These are phyloP conservation scores for Grus americana DNA, from an alignment of 2,113 vertebrate genomes.

Conservation along the genomic window DNA sequence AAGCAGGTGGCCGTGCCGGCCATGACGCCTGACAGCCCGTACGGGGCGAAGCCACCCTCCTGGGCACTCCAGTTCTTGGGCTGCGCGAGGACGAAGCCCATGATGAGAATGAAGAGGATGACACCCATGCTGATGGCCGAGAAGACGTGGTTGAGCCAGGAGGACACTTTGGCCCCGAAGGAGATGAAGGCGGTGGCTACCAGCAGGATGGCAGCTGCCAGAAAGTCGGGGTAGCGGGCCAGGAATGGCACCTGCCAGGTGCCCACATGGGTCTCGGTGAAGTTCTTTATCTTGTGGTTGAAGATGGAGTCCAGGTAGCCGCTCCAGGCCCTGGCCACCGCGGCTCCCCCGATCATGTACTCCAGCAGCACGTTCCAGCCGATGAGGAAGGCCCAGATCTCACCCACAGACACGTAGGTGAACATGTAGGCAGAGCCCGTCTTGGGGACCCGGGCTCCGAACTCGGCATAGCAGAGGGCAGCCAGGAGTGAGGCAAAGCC, in stretches of 20 bases:
- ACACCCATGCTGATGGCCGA: constrained; percentile 84
- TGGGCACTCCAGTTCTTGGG: constrained; percentile 87
- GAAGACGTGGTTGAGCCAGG: constrained; percentile 94
- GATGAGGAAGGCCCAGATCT: constrained; percentile 96
- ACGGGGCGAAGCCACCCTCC: constrained; percentile 91
- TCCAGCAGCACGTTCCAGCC: constrained; percentile 96
- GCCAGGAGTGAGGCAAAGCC: constrained; percentile 90
- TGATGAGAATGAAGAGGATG: constrained; percentile 88
- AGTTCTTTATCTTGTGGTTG: constrained; percentile 90
- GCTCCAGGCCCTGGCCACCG: constrained; percentile 93
- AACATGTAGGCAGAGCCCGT: constrained; percentile 97
- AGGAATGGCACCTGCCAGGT: constrained; percentile 88
- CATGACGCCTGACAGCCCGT: constrained; percentile 89
- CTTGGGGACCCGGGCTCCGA: constrained; percentile 92
- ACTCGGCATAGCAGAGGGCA: constrained; percentile 94
- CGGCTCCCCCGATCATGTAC: constrained; percentile 92
- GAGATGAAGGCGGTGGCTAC: constrained; percentile 89
- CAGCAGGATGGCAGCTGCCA: constrained; percentile 86
- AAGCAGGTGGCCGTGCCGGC: constrained; percentile 95
- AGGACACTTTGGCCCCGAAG: constrained; percentile 92
- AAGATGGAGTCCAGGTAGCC: constrained; percentile 95
- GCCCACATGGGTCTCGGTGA: constrained; percentile 86
- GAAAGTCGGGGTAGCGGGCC: constrained; percentile 88
- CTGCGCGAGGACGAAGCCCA: constrained; percentile 89
- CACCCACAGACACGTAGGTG: constrained; percentile 93